A percentile compares a stretch with the other conserved stretches of the same genome.
Conservation (phyloP, 2,113 vertebrate species). For the Tragelaphus strepsiceros region DNA sequence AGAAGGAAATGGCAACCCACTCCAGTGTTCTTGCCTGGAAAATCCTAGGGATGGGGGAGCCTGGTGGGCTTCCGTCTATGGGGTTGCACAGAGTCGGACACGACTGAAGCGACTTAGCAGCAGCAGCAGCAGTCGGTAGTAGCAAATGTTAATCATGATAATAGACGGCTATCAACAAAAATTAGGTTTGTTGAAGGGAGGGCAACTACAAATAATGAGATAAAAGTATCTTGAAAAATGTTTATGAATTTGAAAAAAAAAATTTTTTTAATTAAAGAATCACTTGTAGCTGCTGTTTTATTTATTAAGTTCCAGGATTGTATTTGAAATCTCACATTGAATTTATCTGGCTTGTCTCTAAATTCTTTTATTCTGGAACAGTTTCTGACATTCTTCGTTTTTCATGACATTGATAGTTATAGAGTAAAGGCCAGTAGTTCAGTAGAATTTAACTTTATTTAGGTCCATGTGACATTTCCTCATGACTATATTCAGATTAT, state of each 20-base stretch:
- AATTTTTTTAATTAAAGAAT: neutral
- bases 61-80: too few relatives aligned
- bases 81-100: too few relatives aligned
- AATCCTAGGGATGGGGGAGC: too few relatives aligned
- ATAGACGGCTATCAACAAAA: neutral
- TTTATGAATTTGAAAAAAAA: neutral
- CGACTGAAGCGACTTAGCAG: too few relatives aligned
- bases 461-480: neutral
- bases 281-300: neutral
- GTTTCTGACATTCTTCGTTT: neutral
- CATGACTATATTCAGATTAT: neutral
- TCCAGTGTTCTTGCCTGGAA: too few relatives aligned
- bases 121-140: too few relatives aligned
- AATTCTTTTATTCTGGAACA: neutral
- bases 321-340: neutral
- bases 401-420: neutral
- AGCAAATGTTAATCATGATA: neutral
- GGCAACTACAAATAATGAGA: neutral
- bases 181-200: neutral
- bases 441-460: neutral
- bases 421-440: neutral
- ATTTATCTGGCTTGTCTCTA: neutral
- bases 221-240: neutral
- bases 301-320: neutral
- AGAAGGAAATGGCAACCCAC: too few relatives aligned